Conservation (phyloP, 2,888 invertebrate species). For the Idaea biselata region DNA sequence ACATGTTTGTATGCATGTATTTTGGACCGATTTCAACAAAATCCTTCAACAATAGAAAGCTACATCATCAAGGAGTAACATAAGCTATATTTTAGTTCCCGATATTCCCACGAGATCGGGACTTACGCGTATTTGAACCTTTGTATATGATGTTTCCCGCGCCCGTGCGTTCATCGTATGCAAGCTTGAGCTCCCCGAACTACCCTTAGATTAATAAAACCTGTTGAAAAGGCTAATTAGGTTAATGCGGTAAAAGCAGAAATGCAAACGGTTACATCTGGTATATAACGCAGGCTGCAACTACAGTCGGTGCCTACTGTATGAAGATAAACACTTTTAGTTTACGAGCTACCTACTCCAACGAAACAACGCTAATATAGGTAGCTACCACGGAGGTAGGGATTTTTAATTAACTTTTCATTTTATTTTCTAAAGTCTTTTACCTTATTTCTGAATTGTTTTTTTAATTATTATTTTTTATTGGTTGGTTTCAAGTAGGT, state of each 20-base stretch:
- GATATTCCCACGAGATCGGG: no score
- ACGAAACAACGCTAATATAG: background rate
- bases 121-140: no score
- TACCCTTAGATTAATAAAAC: slow-evolving; percentile 10
- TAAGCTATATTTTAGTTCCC: no score
- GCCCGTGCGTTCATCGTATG: no score
- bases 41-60: no score
- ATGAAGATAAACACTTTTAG: background rate
- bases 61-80: no score
- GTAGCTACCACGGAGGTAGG: background rate
- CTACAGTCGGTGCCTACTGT: background rate
- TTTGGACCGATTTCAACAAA: no score
- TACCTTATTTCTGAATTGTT: background rate
- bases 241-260: slow-evolving; percentile 20
- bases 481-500: no score
- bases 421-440: background rate
- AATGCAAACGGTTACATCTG: slow-evolving; percentile 12
- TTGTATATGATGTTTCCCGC: no score
- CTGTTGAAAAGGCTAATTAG: slow-evolving; percentile 22
- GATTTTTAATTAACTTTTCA: background rate
- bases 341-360: background rate
- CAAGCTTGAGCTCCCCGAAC: slow-evolving; percentile 10
- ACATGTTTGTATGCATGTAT: no score
- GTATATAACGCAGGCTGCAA: slow-evolving; percentile 11
- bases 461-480: background rate